Conservation (phyloP, 2,888 invertebrate species). For the Oscheius sp. region DNA sequence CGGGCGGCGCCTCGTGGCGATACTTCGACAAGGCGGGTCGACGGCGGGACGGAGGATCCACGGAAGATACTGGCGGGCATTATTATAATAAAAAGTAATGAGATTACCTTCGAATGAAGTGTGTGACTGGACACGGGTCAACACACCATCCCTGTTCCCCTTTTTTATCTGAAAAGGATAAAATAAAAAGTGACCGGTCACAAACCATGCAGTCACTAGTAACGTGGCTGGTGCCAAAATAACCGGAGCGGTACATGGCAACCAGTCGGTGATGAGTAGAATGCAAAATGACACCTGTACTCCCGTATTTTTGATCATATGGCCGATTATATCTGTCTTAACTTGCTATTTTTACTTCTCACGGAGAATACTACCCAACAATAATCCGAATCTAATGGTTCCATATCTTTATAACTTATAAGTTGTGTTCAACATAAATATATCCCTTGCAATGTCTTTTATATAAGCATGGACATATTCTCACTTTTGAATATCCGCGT, state of each 20-base stretch:
- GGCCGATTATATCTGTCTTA: no score
- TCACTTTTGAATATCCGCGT: no score
- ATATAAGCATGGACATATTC: no score
- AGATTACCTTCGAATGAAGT: background rate
- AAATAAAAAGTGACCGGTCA: background rate
- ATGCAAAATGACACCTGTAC: background rate
- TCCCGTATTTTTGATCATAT: no score
- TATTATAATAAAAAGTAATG: no score
- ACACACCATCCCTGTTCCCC: background rate
- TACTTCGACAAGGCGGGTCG: background rate
- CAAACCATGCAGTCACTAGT: conserved; percentile 2
- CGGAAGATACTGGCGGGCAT: no score
- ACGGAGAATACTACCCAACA: no score
- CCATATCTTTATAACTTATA: no score
- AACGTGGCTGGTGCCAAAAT: background rate
- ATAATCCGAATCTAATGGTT: no score
- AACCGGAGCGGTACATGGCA: conserved; percentile 4
- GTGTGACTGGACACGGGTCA: conserved; percentile 6
- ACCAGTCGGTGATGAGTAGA: conserved; percentile 1
- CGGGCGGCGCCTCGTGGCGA: background rate
- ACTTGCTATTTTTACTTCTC: no score
- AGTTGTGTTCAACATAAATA: no score
- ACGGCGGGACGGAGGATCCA: background rate
- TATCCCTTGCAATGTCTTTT: no score
- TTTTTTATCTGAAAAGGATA: background rate